Base-by-base conservation (phyloP, 2,797 vertebrate genomes). In the Emydoidea blandingii region DNA sequence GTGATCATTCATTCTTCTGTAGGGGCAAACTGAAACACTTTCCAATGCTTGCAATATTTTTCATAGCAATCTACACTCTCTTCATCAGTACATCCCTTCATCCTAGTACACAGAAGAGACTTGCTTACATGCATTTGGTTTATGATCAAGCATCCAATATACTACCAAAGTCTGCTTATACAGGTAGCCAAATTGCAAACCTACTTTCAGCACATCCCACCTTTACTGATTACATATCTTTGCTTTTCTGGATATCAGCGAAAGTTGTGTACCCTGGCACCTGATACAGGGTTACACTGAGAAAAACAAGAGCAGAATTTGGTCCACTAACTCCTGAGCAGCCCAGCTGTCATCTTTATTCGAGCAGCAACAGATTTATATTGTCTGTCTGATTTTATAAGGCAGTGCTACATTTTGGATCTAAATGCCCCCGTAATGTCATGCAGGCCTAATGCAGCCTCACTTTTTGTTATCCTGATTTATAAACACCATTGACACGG, bases 11-110 rank as follows among this genome's bases (percentile, higher is more conserved):
- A 96, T 68, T 83, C 89, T 90, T 57, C 37, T 49, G 27, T 89
- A 27, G 93, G 96, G 91, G 85, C 68, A 87, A 85, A 91, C 81
- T n/a, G 80, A 94, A 74, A 97, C 94, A 95, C 95, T 93, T 97
- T 95, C 92, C 97, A 94, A 88, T 44, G 95, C 91, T 95, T 84
- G 95, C 89, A 96, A 97, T 94, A 92, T 88, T 94, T 92, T 83
- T 91, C 85, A 12, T 62, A 84, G 44, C 92, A 52, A 91, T 95
- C 96, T 91, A 96, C 94, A 94, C 88, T 87, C 87, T 91, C 57
- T 56, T 54, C 6, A 47, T 12, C 25, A 54, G 91, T 96, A 95
- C 95, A 93, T 95, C 90, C 87, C 68, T 87, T 97, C 90, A 95
- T 89, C 92, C 84, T 57, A 2, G 74, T 81, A 87, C 80, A 65